Evolutionary conservation across 2,797 vertebrate genomes (phyloP).

Genomic region (Bradypodion pumilum): DNA sequence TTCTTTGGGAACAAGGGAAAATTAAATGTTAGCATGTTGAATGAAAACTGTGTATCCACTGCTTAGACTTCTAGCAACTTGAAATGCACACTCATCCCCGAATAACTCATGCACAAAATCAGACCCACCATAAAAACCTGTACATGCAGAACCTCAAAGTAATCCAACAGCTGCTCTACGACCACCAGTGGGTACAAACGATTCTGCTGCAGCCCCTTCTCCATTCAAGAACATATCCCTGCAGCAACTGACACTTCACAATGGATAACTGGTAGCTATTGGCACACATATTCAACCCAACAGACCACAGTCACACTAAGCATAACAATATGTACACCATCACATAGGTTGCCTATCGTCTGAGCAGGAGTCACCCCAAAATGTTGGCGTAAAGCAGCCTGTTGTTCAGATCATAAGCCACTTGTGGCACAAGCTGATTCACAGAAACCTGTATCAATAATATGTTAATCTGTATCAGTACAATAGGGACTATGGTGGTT

Average conservation of each 20-base stretch:
- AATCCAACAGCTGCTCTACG: background rate
- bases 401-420: background rate
- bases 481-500: too few species aligned
- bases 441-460: background rate
- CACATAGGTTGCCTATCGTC: background rate
- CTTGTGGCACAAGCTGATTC: background rate
- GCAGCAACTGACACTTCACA: background rate
- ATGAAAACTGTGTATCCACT: background rate
- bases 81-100: background rate
- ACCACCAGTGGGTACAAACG: background rate
- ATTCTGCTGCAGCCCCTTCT: background rate
- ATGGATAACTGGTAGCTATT: too few species aligned
- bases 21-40: background rate
- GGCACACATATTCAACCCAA: background rate
- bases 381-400: too few species aligned
- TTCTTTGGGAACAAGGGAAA: background rate
- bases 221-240: background rate
- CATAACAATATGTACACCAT: background rate
- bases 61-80: background rate
- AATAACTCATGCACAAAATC: background rate
- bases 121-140: background rate
- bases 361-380: background rate
- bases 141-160: background rate
- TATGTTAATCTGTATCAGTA: too few species aligned
- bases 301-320: background rate